Base-by-base conservation (phyloP, 2,797 vertebrate species). In the Mareca strepera region DNA sequence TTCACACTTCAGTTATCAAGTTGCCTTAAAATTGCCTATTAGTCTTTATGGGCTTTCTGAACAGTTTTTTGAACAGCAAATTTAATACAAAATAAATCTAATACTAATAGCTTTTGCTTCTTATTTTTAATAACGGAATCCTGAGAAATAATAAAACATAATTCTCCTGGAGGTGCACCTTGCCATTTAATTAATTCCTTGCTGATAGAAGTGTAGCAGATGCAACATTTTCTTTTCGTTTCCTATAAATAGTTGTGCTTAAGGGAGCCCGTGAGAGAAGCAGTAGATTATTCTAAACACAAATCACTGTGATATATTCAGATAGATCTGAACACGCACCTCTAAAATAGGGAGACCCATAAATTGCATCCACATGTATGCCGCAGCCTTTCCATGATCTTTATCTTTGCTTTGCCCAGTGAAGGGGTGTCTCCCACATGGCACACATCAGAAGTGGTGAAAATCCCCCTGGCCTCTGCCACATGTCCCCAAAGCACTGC, bases 21-120 rank as follows among this genome's bases (percentile, higher is more conserved):
- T 87, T 92, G 90, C 92, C 90, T 95, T 81, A 63, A 90, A 94
- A 96, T 90, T 93, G 91, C 85, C 91, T 86, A 63, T 95, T 95
- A 96, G 92, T 46, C 67, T 91, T 94, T 41, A 90, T 67, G 74
- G 43, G 72, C 62, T 92, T 88, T 77, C 68, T 35, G 43, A 86
- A 46, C 59, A 88, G 53, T 31, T 25, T 94, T 92, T 75, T 80
- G 43, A 94, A 66, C 78, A 88, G 79, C 29, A 85, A 74, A 70
- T 70, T 67, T 84, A 86, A 74, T 58, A 37, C 56, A 76, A 95
- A 91, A 80, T 94, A 68, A 70, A 89, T 78, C 75, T 76, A 37
- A 86, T 66, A 37, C 48, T 84, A 95, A 90, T 63, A 81, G 33
- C 43, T 77, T 56, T n/a, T 52, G 39, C 37, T 82, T 39, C 7